Evolutionary conservation across 2,113 vertebrate genomes (phyloP).

Genomic region (Nibea coibor): DNA sequence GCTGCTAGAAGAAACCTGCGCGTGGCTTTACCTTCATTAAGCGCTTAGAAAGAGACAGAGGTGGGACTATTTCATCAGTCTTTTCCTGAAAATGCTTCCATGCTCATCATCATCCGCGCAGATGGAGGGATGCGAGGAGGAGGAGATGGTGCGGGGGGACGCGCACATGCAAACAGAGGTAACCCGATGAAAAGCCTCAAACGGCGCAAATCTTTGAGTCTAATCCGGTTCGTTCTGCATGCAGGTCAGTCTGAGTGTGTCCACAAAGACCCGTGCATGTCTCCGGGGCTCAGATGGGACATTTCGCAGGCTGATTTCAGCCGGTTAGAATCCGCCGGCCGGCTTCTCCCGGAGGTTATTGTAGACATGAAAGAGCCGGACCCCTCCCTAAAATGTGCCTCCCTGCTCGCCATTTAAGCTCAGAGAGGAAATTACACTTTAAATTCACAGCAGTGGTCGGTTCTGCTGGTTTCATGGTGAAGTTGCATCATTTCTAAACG

Average conservation of each 20-base stretch:
- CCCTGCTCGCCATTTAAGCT: slow-evolving; percentile 26
- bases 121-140: slow-evolving; percentile 80
- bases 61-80: background rate
- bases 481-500: background rate
- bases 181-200: slow-evolving; percentile 21
- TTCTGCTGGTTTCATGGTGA: background rate
- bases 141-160: slow-evolving; percentile 41
- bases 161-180: slow-evolving; percentile 80
- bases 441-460: accelerated
- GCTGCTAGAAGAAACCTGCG: background rate
- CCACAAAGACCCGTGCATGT: accelerated
- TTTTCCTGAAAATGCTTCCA: slow-evolving; percentile 61
- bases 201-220: background rate
- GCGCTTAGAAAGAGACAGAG: background rate
- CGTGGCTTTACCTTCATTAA: no score
- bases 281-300: background rate
- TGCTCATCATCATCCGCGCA: slow-evolving; percentile 75
- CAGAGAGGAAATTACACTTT: accelerated
- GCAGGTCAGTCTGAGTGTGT: background rate
- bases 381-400: slow-evolving; percentile 71
- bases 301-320: background rate
- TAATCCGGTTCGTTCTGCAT: accelerated
- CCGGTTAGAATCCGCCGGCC: slow-evolving; percentile 34
- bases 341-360: slow-evolving; percentile 47
- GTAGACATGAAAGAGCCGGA: slow-evolving; percentile 51